Conservation (phyloP, 35 echinoderm and acorn worm species). For the Lytechinus variegatus region DNA sequence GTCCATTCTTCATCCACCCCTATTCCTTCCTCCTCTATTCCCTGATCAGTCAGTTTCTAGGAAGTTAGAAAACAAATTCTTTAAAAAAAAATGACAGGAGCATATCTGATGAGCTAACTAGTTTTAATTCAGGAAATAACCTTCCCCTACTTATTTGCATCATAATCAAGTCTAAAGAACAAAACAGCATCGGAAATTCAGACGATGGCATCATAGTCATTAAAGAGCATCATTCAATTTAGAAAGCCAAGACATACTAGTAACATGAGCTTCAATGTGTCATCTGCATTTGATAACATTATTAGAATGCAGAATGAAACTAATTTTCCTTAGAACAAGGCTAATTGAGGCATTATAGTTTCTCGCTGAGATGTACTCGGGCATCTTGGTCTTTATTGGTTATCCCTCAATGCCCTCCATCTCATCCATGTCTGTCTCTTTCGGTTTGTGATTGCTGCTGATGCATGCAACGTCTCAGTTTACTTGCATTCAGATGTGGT, state of each 20-base stretch:
- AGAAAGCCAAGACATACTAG: neutral
- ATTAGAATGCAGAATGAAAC: neutral
- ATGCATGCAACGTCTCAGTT: neutral
- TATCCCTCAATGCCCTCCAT: neutral
- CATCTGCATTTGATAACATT: neutral
- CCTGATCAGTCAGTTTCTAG: neutral
- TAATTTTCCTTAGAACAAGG: neutral
- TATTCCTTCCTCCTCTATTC: neutral
- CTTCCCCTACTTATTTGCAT: no score
- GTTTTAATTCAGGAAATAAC: no score
- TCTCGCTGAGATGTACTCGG: neutral
- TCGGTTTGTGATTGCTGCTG: conserved; percentile 9
- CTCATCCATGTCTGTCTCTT: neutral
- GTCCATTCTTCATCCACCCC: neutral
- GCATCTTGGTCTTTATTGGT: neutral
- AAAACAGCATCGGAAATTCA: neutral
- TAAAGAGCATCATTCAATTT: neutral
- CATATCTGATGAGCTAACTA: neutral
- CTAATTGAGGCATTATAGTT: neutral
- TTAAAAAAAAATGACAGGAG: neutral
- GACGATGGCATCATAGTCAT: neutral
- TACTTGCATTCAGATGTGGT: neutral
- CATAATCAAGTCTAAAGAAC: no score
- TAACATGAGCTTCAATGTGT: neutral
- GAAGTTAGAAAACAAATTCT: neutral